Conservation (phyloP, 2,888 invertebrate species). For the Orchesella flavescens region DNA sequence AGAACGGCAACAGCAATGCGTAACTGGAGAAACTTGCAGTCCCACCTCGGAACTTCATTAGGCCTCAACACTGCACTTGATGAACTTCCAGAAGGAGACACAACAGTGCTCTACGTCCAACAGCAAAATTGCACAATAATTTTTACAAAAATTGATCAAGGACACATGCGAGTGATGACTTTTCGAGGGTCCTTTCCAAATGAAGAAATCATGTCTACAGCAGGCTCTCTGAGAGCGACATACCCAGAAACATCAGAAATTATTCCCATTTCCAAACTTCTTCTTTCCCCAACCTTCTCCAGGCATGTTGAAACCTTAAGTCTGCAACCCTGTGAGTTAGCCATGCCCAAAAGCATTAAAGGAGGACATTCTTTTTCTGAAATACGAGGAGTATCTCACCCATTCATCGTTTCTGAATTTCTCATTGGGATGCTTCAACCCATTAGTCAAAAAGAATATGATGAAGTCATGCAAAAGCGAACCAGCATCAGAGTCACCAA, state of each 20-base stretch:
- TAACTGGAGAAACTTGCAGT: no score
- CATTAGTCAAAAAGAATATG: background rate
- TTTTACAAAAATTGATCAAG: background rate
- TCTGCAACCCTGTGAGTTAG: background rate
- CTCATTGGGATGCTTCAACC: background rate
- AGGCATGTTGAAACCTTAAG: background rate
- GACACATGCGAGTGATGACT: constrained; percentile 2
- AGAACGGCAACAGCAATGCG: no score
- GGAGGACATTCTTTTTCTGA: no score
- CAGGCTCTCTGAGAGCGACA: constrained; percentile 2
- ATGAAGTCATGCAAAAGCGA: background rate
- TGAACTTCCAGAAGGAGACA: no score
- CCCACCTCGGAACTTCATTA: no score
- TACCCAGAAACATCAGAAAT: constrained; percentile 28
- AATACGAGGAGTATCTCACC: background rate
- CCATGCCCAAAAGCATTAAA: constrained; percentile 21
- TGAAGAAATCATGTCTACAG: constrained; percentile 26
- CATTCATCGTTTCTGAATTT: background rate
- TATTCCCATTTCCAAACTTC: constrained; percentile 14
- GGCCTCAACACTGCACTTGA: no score
- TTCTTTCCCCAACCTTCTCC: constrained; percentile 13
- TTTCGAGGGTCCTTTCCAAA: constrained; percentile 36
- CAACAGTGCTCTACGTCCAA: background rate
- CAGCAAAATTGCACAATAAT: constrained; percentile 37
- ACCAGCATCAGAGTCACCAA: background rate